These are phyloP conservation scores for Timandra comae DNA, from an alignment of 2,888 invertebrate species.

Conservation along the genomic window DNA sequence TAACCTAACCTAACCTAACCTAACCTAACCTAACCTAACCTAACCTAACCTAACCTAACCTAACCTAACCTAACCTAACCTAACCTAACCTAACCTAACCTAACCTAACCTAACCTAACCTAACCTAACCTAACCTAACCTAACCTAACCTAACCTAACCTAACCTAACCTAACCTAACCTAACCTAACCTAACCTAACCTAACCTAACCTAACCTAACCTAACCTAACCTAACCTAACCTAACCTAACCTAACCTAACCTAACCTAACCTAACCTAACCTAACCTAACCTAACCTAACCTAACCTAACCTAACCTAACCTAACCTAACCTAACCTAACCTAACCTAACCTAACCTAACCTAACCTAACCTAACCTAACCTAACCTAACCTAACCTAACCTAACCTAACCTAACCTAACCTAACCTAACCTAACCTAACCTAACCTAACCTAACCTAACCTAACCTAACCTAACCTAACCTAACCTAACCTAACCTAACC, in stretches of 20 bases:
- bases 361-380: conserved; percentile 17
- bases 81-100: conserved; percentile 8
- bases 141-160: conserved; percentile 2
- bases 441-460: conserved; percentile 4
- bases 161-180: conserved; percentile 10
- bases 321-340: conserved; percentile 19
- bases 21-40: conserved; percentile 14
- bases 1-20: conserved; percentile 11
- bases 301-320: conserved; percentile 20
- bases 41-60: conserved; percentile 9
- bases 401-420: conserved; percentile 3
- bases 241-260: conserved; percentile 10
- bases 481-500: conserved; percentile 3
- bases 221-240: conserved; percentile 13
- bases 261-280: conserved; percentile 13
- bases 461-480: conserved; percentile 4
- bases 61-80: conserved; percentile 9
- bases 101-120: conserved; percentile 7
- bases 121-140: conserved; percentile 4
- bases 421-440: conserved; percentile 1
- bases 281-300: conserved; percentile 17
- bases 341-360: conserved; percentile 11
- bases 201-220: conserved; percentile 15
- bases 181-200: conserved; percentile 16
- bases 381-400: conserved; percentile 7